Evolutionary conservation across 2,113 vertebrate species (phyloP), one percentile per base, ranked within the genome.

Genomic region (Heterocephalus glaber): DNA sequence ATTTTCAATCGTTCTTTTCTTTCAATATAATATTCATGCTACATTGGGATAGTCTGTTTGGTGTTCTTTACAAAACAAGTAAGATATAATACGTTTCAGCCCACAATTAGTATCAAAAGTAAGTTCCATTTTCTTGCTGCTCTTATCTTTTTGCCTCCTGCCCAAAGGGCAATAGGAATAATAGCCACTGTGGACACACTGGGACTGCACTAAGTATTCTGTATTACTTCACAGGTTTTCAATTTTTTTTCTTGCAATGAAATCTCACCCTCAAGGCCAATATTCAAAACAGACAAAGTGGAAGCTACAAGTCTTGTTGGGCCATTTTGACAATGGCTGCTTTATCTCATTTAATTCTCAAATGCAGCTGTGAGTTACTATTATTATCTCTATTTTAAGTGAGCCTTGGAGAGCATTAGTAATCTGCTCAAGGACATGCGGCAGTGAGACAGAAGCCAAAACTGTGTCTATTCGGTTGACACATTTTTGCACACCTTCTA

Each of bases 311-410:
- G 49, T 88, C 63, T 85, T 90, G n/a, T 20, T 30, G 22, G 47
- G 3, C 54, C 12, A 17, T 90, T 82, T 82, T 58, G 10, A 41
- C 65, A 86, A 70, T 30, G 66, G 28, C 60, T 82, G 38, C 65
- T 95, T 89, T 66, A 79, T 83, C 30, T 79, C 74, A 41, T 72
- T 92, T 90, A 44, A 81, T 76, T 81, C 76, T 61, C 52, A 54
- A 81, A 35, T 5, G 38, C 87, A 30, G 20, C 30, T 72, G 22
- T 76, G 61, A 94, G 68, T 74, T 91, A 87, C 20, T 70, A 38
- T n/a, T 60, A 79, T 76, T 54, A 80, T 70, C 86, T 93, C 54
- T 79, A 16, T 74, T 89, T 83, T 74, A 95, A 83, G 16, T 56
- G 81, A 92, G 68, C 35, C 35, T 94, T 66, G 54, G 87, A 66